phyloP scores from a whole-genome alignment of 2,888 invertebrate genomes.

The Plusia festucae region DNA sequence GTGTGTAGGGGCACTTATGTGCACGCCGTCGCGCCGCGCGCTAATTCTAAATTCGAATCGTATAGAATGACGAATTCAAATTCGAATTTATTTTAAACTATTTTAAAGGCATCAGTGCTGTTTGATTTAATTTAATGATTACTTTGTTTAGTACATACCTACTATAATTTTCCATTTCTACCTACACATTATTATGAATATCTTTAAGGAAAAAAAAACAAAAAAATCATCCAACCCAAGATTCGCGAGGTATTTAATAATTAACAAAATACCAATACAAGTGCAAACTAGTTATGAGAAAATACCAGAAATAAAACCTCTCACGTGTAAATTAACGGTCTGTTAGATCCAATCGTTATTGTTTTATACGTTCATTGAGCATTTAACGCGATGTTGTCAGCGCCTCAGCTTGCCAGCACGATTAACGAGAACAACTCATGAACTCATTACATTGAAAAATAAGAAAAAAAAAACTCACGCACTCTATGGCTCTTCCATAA shows the following conservation, averaged over 20 bases:
- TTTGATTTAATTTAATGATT: too few relatives aligned
- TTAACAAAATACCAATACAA: conserved; percentile 5
- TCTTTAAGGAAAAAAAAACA: not conserved
- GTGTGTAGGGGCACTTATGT: conserved; percentile 69
- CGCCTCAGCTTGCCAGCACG: conserved; percentile 45
- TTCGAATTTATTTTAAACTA: conserved; percentile 47
- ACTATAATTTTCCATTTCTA: too few relatives aligned
- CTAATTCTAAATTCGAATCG: conserved; percentile 61
- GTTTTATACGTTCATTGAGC: conserved; percentile 58
- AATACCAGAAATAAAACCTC: conserved; percentile 38
- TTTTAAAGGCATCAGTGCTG: conserved; percentile 30
- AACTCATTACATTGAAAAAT: conserved; percentile 62
- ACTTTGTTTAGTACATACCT: too few relatives aligned
- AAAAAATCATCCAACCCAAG: not conserved
- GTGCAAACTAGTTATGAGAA: conserved; percentile 30
- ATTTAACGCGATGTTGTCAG: conserved; percentile 57
- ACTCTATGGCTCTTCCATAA: conserved; percentile 47
- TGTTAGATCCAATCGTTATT: conserved; percentile 56
- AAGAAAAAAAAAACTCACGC: conserved; percentile 51
- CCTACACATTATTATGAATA: not conserved
- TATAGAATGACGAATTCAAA: conserved; percentile 56
- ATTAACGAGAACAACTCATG: conserved; percentile 58
- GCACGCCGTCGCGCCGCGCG: conserved; percentile 59
- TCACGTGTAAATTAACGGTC: conserved; percentile 58
- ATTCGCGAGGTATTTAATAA: not conserved